phyloP scores from a whole-genome alignment of 2,113 vertebrate species.

The Nanger granti region DNA sequence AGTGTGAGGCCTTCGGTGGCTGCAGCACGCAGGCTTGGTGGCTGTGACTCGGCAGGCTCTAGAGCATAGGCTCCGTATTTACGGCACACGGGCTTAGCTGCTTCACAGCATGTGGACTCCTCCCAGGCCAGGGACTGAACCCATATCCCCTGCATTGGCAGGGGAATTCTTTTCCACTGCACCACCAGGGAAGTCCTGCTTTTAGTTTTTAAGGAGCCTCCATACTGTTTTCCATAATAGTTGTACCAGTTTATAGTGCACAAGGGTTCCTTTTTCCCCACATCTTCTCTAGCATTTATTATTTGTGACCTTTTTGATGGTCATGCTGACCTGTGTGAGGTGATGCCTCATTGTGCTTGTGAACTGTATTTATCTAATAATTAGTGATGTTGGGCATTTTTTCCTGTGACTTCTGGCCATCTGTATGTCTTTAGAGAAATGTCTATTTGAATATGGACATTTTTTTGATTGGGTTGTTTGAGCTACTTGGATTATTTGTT shows the following conservation, averaged over 20 bases:
- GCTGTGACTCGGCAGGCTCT: background rate
- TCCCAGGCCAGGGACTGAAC: background rate
- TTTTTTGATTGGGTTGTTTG: background rate
- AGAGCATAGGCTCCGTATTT: background rate
- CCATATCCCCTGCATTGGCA: background rate
- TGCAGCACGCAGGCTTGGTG: rapidly evolving
- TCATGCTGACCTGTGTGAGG: background rate
- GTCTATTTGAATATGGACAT: background rate
- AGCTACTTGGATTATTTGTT: background rate
- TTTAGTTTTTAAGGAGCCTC: background rate
- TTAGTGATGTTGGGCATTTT: background rate
- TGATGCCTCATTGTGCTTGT: background rate
- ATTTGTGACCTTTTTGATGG: background rate
- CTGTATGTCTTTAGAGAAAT: background rate
- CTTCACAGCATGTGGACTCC: background rate
- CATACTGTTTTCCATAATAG: background rate
- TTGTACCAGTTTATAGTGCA: background rate
- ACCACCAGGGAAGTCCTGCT: background rate
- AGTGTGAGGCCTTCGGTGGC: background rate
- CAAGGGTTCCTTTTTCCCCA: background rate
- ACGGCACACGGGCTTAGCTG: background rate
- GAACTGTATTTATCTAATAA: background rate
- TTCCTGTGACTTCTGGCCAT: background rate
- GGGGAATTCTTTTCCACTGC: background rate
- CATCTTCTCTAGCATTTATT: background rate